Base-by-base conservation (phyloP, 2,113 vertebrate genomes). In the Syngnathoides biaculeatus region DNA sequence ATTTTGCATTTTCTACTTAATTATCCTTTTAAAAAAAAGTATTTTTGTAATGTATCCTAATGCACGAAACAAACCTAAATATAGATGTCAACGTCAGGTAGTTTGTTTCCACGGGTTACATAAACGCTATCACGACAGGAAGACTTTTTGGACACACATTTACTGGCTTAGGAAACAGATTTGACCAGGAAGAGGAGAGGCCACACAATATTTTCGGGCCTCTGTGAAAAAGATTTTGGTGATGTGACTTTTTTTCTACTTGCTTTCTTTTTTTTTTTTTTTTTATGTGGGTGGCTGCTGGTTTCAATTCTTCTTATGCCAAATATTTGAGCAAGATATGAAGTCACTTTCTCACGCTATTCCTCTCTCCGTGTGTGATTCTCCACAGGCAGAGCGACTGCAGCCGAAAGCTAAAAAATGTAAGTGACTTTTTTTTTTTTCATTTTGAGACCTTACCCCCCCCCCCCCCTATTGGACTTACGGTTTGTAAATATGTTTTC, bases 361-460 rank as follows among this genome's bases (percentile, higher is more conserved):
- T 42, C 67, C 47, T 64, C 38, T 68, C 13, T 71, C 20, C 74
- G 2, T 71, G 1, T 82, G 48, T 76, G 11, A 8, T 24, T 76
- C 68, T 75, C 56, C 72, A 61, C 90, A 98, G 96, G 92, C 93
- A 88, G 80, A 79, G 77, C 64, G 95, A 98, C 89, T 93, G 67
- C 86, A 94, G 88, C 86, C 92, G 94, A 85, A 99, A 95, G 80
- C 92, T 98, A 79, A 96, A 94, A 93, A 96, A 98, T 91, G 96
- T 98, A 93, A 98, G 97, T 98, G 82, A 74, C 53, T 17, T 73
- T 47, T 70, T 26, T 17, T 73, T 47, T 70, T 26, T 30, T 27
- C 2, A 57, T 15, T 30, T 26, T 64, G 64, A 67, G 71, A 74
- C 69, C 0, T n/a, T n/a, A n/a, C n/a, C n/a, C n/a, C n/a, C n/a